These are phyloP conservation scores for Triplophysa tibetana DNA, from an alignment of 2,113 vertebrate genomes.

Conservation along the genomic window DNA sequence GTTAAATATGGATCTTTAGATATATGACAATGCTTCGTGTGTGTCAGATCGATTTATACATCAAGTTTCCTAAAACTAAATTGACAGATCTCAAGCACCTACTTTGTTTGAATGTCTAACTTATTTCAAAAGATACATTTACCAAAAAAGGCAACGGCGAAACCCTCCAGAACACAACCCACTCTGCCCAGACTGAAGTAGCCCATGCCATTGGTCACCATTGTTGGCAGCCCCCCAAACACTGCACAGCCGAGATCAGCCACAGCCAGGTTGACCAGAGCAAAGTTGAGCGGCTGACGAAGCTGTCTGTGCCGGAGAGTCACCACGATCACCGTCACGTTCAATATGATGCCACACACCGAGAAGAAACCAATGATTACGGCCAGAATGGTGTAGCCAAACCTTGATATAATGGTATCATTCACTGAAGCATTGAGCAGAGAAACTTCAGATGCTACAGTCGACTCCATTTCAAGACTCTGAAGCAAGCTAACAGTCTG, in stretches of 20 bases:
- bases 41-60: too few relatives aligned
- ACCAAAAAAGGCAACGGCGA: slow-evolving; percentile 76
- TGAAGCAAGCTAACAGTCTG: not conserved
- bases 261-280: slow-evolving; percentile 74
- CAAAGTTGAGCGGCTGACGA: slow-evolving; percentile 72
- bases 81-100: too few relatives aligned
- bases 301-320: slow-evolving; percentile 67
- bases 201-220: slow-evolving; percentile 70
- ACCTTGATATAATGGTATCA: slow-evolving; percentile 60
- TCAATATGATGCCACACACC: slow-evolving; percentile 64
- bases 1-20: not conserved
- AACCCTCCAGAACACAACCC: slow-evolving; percentile 73
- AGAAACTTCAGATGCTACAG: not conserved
- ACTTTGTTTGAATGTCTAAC: not conserved
- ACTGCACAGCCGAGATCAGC: slow-evolving; percentile 74
- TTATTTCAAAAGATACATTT: slow-evolving; percentile 46
- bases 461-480: not conserved
- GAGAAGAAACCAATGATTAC: slow-evolving; percentile 70
- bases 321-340: slow-evolving; percentile 70
- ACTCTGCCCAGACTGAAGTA: slow-evolving; percentile 74
- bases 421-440: not conserved
- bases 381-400: slow-evolving; percentile 66
- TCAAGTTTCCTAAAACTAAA: too few relatives aligned
- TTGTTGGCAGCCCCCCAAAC: slow-evolving; percentile 71
- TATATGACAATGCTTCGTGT: not conserved